Percentiles rank a stretch among this genome's conserved stretches.
Evolutionary conservation across 2,113 vertebrate genomes (phyloP).

Genomic region (Mesembrinibis cayennensis): DNA sequence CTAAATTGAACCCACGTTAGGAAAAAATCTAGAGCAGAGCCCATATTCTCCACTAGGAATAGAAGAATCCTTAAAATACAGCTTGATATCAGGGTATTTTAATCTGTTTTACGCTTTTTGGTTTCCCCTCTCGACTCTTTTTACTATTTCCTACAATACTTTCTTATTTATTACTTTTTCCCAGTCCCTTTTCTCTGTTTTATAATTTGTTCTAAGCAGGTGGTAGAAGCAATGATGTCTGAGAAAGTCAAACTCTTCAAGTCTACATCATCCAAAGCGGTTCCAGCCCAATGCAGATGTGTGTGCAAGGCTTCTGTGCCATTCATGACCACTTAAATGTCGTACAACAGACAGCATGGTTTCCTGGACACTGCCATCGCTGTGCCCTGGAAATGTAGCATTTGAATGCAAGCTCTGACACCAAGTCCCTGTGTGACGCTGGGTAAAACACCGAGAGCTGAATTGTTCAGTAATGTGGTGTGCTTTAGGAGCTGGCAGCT

Average conservation of each 20-base stretch:
- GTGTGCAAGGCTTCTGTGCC: background rate
- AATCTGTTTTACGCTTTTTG: background rate
- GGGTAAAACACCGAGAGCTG: background rate
- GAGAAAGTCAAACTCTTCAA: background rate
- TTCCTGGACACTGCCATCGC: background rate
- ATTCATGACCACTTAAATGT: background rate
- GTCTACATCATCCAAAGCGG: fast-evolving
- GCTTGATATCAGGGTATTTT: background rate
- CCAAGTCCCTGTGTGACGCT: background rate
- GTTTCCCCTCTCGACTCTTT: background rate
- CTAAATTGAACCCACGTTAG: background rate
- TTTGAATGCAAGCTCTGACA: background rate
- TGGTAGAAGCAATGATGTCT: background rate
- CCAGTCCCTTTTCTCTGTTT: background rate
- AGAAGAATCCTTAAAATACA: background rate
- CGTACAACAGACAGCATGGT: background rate
- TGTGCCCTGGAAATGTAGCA: background rate
- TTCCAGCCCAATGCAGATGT: background rate
- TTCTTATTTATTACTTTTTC: background rate
- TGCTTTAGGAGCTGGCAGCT: background rate
- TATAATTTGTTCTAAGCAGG: background rate
- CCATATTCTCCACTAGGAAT: background rate
- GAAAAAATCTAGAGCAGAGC: background rate
- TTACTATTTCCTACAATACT: background rate
- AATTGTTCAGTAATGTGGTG: background rate